These are phyloP conservation scores for Leptocoma aspasia DNA, from an alignment of 2,113 vertebrate species.

Conservation along the genomic window DNA sequence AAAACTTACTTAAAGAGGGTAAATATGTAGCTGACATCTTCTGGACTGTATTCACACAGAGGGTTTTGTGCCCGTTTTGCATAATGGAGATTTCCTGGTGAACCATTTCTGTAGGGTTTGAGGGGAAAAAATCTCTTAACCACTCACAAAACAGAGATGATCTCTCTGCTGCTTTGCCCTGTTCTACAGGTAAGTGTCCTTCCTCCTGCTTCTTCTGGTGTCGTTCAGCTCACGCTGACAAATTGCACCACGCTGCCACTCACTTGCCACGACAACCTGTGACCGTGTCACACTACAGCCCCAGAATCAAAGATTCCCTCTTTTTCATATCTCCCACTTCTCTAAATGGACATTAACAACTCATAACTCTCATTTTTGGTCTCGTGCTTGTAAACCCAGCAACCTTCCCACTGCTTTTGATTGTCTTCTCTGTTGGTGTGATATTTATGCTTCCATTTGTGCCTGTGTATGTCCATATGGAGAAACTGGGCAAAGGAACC, in stretches of 20 bases:
- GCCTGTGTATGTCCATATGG: not conserved
- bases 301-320: not conserved
- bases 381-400: not conserved
- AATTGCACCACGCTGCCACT: accelerated
- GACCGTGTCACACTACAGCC: not conserved
- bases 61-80: accelerated
- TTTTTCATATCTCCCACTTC: not conserved
- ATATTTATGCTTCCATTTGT: not conserved
- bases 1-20: not conserved
- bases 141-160: not conserved
- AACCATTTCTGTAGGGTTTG: not conserved
- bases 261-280: accelerated
- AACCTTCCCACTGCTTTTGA: not conserved
- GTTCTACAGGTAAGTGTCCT: not conserved
- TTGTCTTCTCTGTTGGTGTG: not conserved
- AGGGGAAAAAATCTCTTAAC: not conserved
- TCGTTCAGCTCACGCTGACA: accelerated
- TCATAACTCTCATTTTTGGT: not conserved
- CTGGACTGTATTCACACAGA: not conserved
- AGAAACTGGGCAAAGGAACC: not conserved
- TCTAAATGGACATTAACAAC: not conserved
- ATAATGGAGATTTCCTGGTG: not conserved
- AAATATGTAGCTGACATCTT: not conserved
- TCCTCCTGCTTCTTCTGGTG: not conserved
- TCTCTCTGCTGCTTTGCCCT: not conserved